These are phyloP conservation scores for Rynchops niger DNA, from an alignment of 2,113 vertebrate genomes.

Conservation along the genomic window DNA sequence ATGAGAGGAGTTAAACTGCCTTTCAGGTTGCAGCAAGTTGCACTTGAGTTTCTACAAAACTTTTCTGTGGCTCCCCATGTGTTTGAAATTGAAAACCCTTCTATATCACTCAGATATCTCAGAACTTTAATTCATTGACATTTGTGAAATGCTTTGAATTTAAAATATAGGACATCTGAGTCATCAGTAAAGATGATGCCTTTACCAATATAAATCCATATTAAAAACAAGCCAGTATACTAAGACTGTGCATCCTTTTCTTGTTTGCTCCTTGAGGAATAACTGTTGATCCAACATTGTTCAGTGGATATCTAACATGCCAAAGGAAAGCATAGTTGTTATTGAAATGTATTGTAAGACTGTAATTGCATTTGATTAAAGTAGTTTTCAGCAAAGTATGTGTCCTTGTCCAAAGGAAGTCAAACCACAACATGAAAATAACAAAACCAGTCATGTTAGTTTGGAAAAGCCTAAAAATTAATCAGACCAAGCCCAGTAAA, in stretches of 20 bases:
- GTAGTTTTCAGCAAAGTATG: neutral
- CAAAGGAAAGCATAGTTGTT: neutral
- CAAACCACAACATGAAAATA: neutral
- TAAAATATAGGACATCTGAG: neutral
- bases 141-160: neutral
- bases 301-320: neutral
- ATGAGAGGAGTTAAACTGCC: neutral
- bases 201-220: neutral
- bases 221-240: neutral
- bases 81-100: neutral
- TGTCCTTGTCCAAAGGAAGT: neutral
- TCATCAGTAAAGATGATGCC: neutral
- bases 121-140: neutral
- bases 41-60: neutral
- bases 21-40: neutral
- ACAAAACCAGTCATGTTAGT: rapidly evolving
- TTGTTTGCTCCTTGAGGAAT: neutral
- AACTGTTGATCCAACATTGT: neutral
- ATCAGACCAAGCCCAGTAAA: neutral
- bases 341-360: neutral
- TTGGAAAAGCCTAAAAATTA: neutral
- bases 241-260: neutral
- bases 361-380: neutral
- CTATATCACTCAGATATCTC: neutral
- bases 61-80: neutral